Evolutionary conservation across 1,140 invertebrate genomes (phyloP), one percentile per base, ranked within the genome.

Genomic region (Brachionus rubens): DNA sequence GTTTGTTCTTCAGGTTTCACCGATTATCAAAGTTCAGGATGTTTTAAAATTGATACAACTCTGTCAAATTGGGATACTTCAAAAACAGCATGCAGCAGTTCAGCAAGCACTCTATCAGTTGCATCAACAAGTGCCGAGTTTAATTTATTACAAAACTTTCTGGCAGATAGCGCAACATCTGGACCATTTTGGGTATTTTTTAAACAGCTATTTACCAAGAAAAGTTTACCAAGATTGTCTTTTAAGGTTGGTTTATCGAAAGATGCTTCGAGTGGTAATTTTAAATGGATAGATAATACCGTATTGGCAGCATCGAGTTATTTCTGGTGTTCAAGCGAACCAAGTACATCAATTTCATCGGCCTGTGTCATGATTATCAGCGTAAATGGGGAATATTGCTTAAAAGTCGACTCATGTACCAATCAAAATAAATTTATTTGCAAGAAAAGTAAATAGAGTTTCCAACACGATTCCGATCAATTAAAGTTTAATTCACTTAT

Each of bases 141-240:
- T 28, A 28, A 54, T 26, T 54, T 54, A 54, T 54, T 54, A n/a
- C 52, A 54, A 28, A 54, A 28, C 24, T 54, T 28, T 54, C 16
- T 54, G 16, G 33, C 52, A 28, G 19, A 24, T 4, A 28, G n/a
- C 28, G 1, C 52, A 54, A 28, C 12, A 28, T 28, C 14, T 28
- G 26, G 52, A 14, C 10, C 52, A n/a, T 28, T 54, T 2, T 30
- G 24, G 52, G 50, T 54, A 54, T 28, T 30, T 30, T 30, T 54
- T 28, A 30, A 2, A 54, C n/a, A n/a, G n/a, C n/a, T n/a, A 54
- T 54, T 43, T 43, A 2, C 41, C 12, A 30, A 54, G 24, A 30
- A 14, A 54, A n/a, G n/a, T n/a, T n/a, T n/a, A n/a, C n/a, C n/a
- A n/a, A n/a, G n/a, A n/a, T n/a, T n/a, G n/a, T n/a, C n/a, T n/a